Evolutionary conservation across 2,797 vertebrate genomes (phyloP).

Genomic region (Alcedo quadribrachys): DNA sequence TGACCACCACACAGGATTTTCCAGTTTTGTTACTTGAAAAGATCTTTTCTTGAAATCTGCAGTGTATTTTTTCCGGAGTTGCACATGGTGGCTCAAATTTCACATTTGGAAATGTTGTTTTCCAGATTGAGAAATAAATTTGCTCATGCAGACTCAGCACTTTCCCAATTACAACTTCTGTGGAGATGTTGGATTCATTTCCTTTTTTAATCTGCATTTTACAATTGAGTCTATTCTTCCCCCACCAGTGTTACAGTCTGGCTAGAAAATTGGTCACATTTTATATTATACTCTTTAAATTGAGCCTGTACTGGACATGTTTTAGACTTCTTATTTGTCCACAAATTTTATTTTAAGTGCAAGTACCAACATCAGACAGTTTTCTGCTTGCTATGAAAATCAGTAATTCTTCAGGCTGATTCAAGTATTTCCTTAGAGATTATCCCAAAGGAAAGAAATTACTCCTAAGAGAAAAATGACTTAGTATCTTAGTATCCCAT

Average conservation of each 20-base stretch:
- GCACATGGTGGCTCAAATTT: neutral
- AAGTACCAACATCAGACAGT: neutral
- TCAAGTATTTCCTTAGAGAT: neutral
- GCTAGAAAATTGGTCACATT: neutral
- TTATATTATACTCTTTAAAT: neutral
- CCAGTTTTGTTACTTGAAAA: neutral
- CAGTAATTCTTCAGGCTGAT: neutral
- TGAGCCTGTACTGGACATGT: no score
- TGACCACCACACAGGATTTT: neutral
- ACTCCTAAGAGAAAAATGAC: neutral
- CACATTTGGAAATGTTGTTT: neutral
- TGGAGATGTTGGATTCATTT: neutral
- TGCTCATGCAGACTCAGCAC: neutral
- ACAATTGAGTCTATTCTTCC: neutral
- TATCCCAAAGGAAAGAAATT: neutral
- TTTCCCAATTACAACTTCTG: neutral
- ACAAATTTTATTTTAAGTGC: neutral
- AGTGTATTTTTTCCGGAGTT: neutral
- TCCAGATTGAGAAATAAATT: neutral
- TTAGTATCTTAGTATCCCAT: neutral
- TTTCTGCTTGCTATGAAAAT: neutral
- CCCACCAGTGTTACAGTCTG: neutral
- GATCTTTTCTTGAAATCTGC: neutral
- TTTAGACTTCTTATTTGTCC: neutral
- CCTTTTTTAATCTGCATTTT: neutral